A percentile compares a stretch with the other conserved stretches of the same genome.
Conservation (phyloP, 2,888 invertebrate species). For the Athalia rosae region DNA sequence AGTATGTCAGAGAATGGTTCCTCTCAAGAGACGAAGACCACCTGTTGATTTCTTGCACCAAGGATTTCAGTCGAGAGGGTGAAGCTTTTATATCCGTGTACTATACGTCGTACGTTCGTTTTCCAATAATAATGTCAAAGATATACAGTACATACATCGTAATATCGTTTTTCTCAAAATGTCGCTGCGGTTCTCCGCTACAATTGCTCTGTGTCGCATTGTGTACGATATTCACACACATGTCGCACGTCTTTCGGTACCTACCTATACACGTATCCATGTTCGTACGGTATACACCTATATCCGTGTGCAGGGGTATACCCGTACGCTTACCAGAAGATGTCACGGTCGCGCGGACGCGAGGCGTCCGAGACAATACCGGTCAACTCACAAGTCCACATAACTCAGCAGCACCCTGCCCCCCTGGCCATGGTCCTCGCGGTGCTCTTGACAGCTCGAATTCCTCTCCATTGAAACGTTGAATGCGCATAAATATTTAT, state of each 20-base stretch:
- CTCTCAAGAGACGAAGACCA: constrained; percentile 32
- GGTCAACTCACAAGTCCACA: constrained; percentile 46
- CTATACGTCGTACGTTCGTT: too few relatives aligned
- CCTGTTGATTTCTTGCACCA: constrained; percentile 40
- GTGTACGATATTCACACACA: constrained; percentile 1
- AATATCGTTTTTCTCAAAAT: not conserved
- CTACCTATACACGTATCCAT: not conserved
- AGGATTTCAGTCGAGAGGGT: constrained; percentile 33
- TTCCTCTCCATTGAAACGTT: constrained; percentile 45
- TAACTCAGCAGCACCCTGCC: constrained; percentile 46
- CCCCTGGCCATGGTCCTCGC: constrained; percentile 28
- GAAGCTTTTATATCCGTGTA: constrained; percentile 14
- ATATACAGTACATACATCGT: not conserved
- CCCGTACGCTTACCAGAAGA: constrained; percentile 6
- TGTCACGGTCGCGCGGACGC: constrained; percentile 38
- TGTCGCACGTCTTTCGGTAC: not conserved
- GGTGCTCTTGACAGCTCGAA: constrained; percentile 45
- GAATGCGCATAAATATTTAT: constrained; percentile 48
- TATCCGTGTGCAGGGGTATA: not conserved
- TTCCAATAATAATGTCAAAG: too few relatives aligned
- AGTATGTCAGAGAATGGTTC: constrained; percentile 15
- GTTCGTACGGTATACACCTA: not conserved
- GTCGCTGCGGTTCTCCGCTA: not conserved
- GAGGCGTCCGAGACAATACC: constrained; percentile 46
- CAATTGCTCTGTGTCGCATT: too few relatives aligned